A percentile compares a stretch with the other conserved stretches of the same genome.
Evolutionary conservation across 2,113 vertebrate genomes (phyloP).

Genomic region (Saguinus midas): DNA sequence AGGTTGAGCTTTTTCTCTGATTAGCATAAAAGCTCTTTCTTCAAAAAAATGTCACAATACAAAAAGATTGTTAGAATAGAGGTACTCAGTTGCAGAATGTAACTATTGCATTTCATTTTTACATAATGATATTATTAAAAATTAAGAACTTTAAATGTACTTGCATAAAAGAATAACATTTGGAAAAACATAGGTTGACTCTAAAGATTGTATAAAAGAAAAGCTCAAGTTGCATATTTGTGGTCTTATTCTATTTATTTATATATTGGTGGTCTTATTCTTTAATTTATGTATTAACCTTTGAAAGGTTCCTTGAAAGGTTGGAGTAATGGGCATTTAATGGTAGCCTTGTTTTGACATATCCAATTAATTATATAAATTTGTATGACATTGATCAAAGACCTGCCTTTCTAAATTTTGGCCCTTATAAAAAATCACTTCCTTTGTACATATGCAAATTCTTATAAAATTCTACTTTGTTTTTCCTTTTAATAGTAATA

Average conservation of each 20-base stretch:
- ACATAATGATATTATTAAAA: conserved; percentile 22
- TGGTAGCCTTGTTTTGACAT: background rate
- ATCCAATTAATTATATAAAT: background rate
- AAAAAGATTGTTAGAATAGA: conserved; percentile 12
- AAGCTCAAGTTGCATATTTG: background rate
- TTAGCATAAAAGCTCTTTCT: background rate
- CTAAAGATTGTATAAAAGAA: background rate
- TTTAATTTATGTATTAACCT: background rate
- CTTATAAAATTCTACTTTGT: background rate
- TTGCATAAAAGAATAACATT: conserved; percentile 1
- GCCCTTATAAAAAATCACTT: background rate
- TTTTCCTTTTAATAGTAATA: conserved; percentile 11
- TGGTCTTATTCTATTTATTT: background rate
- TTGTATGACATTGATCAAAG: background rate
- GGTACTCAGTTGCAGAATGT: background rate
- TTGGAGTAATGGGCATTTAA: background rate
- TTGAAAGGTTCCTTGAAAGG: background rate
- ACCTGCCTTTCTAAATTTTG: background rate
- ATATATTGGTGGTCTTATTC: background rate
- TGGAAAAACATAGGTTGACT: background rate
- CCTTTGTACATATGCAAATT: background rate
- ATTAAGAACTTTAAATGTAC: background rate
- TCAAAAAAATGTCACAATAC: conserved; percentile 24
- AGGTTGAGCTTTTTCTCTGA: conserved; percentile 5
- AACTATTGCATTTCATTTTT: conserved; percentile 21